Conservation (phyloP, 2,113 vertebrate genomes). For the Oncorhynchus gorbuscha region DNA sequence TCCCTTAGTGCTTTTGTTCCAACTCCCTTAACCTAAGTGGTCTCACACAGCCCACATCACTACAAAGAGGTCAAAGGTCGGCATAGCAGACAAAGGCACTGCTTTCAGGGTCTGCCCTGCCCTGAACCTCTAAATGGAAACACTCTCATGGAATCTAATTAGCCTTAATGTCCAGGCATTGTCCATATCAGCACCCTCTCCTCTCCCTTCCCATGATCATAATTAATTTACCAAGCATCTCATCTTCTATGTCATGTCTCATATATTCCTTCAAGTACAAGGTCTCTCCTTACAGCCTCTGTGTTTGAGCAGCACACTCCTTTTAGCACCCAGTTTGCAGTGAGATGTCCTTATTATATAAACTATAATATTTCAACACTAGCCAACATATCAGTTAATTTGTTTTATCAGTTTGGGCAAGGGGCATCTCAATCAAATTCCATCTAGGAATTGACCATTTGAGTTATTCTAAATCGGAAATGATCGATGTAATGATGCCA, state of each 20-base stretch:
- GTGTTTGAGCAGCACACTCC: background rate
- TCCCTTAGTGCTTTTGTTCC: background rate
- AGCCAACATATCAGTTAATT: constrained; percentile 10
- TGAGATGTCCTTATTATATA: constrained; percentile 2
- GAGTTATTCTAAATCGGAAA: constrained; percentile 20
- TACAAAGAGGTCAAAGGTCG: background rate
- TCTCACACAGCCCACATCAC: background rate
- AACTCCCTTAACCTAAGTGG: background rate
- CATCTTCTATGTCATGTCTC: constrained; percentile 50
- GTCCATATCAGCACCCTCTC: constrained; percentile 13
- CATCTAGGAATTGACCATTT: background rate
- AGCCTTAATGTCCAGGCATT: constrained; percentile 23
- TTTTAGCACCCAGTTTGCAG: background rate
- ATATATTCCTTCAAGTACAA: constrained; percentile 46
- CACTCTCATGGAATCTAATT: background rate
- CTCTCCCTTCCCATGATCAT: constrained; percentile 29
- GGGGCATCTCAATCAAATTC: background rate
- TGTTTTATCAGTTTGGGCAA: background rate
- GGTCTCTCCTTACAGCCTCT: constrained; percentile 1
- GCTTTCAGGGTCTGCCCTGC: no score
- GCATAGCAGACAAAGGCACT: background rate
- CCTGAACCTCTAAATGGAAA: constrained; percentile 13
- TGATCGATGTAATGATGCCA: constrained; percentile 29
- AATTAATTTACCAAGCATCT: constrained; percentile 55
- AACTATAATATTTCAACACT: constrained; percentile 16